Conservation (phyloP, 2,888 invertebrate species). For the Morpho achilles region DNA sequence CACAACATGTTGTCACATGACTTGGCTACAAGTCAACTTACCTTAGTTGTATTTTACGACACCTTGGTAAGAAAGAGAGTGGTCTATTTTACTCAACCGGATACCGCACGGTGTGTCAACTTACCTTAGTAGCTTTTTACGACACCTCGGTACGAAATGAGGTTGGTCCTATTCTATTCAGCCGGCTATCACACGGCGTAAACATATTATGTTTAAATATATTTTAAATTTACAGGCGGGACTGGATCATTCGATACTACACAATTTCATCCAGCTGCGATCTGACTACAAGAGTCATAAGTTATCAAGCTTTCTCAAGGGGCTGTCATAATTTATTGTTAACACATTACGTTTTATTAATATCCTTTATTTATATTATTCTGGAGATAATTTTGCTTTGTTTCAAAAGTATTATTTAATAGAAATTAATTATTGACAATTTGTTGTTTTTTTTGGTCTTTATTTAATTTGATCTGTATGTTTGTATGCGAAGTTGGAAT, state of each 20-base stretch:
- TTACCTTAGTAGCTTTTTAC: no score
- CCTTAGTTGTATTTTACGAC: no score
- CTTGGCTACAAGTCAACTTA: no score
- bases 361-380: conserved; percentile 19
- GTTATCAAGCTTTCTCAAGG: conserved; percentile 82
- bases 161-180: no score
- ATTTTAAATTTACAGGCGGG: conserved; percentile 84
- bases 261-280: conserved; percentile 95
- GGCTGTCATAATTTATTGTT: conserved; percentile 55
- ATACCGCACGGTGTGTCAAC: no score
- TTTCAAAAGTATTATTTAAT: conserved; percentile 28
- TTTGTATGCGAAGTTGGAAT: no score
- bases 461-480: background rate
- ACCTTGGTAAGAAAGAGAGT: no score
- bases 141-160: no score
- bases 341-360: conserved; percentile 17
- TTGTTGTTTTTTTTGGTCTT: conserved; percentile 17
- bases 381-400: conserved; percentile 34
- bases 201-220: background rate
- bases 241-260: conserved; percentile 92
- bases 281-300: conserved; percentile 96
- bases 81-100: no score
- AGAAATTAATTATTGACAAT: conserved; percentile 23
- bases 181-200: no score
- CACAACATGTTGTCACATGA: no score